Conservation (phyloP, 1,140 invertebrate genomes). For the Mesaphorura yosii region DNA sequence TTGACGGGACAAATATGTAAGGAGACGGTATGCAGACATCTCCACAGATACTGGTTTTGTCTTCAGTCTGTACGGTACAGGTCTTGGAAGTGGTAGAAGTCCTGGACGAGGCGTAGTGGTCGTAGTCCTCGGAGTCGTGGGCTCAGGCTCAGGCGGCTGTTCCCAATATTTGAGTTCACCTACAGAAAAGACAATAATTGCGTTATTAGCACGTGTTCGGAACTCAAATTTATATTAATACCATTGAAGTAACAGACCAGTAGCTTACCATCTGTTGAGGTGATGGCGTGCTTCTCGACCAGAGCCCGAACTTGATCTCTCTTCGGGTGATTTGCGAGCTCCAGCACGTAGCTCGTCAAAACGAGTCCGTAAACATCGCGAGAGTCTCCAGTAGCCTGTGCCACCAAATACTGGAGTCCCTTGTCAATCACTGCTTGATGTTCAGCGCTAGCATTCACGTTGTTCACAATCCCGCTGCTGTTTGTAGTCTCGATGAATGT, state of each 20-base stretch:
- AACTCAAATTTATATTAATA: too few species aligned
- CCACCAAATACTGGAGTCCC: constrained; percentile 58
- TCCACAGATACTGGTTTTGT: constrained; percentile 50
- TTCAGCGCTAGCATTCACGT: constrained; percentile 47
- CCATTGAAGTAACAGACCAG: too few species aligned
- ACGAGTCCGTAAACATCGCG: constrained; percentile 63
- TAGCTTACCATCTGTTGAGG: too few species aligned
- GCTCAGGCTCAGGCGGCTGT: background rate
- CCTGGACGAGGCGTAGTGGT: too few species aligned
- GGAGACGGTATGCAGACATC: constrained; percentile 70
- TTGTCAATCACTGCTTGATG: constrained; percentile 45
- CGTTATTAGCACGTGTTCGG: too few species aligned
- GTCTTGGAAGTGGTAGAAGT: too few species aligned
- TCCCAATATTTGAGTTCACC: constrained; percentile 2
- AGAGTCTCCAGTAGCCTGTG: constrained; percentile 48
- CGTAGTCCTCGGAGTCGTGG: too few species aligned
- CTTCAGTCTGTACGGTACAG: too few species aligned
- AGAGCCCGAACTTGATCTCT: background rate
- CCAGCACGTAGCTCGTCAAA: constrained; percentile 59
- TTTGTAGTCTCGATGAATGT: constrained; percentile 13
- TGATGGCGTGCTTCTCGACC: background rate
- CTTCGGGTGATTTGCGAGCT: constrained; percentile 45
- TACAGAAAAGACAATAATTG: constrained; percentile 51
- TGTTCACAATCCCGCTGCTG: constrained; percentile 41
- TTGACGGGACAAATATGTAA: constrained; percentile 48